Evolutionary conservation across 2,113 vertebrate genomes (phyloP).

Genomic region (Etheostoma spectabile): DNA sequence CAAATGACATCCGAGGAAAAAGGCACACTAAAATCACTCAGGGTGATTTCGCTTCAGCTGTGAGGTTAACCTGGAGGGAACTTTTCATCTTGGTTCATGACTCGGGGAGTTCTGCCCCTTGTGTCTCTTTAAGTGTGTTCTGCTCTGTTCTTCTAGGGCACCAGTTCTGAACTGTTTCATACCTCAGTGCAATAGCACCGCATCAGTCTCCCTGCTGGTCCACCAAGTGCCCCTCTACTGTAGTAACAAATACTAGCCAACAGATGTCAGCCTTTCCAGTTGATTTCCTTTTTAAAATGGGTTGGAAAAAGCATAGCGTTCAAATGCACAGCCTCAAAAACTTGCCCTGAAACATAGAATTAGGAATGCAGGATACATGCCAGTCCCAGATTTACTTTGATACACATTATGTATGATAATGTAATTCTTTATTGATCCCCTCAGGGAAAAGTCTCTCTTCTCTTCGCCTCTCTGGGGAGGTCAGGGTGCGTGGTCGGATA

Average conservation of each 20-base stretch:
- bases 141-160: slow-evolving; percentile 58
- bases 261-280: slow-evolving; percentile 82
- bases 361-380: slow-evolving; percentile 46
- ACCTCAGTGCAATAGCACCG: slow-evolving; percentile 51
- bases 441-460: slow-evolving; percentile 40
- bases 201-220: slow-evolving; percentile 16
- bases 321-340: slow-evolving; percentile 32
- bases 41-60: slow-evolving; percentile 75
- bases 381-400: slow-evolving; percentile 63
- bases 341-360: slow-evolving; percentile 46
- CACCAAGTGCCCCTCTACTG: slow-evolving; percentile 22
- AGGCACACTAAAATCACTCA: slow-evolving; percentile 74
- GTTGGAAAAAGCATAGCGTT: slow-evolving; percentile 8
- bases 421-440: slow-evolving; percentile 66
- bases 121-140: slow-evolving; percentile 71
- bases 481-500: slow-evolving; percentile 44
- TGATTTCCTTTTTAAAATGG: slow-evolving; percentile 38
- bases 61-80: slow-evolving; percentile 74
- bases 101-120: slow-evolving; percentile 63
- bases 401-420: slow-evolving; percentile 71
- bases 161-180: slow-evolving; percentile 48
- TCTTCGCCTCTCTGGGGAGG: slow-evolving; percentile 32
- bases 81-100: slow-evolving; percentile 71
- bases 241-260: slow-evolving; percentile 73
- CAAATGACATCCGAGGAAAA: slow-evolving; percentile 76